phyloP scores from a whole-genome alignment of 1,140 invertebrate genomes.

The Drosophila subpulchrella region DNA sequence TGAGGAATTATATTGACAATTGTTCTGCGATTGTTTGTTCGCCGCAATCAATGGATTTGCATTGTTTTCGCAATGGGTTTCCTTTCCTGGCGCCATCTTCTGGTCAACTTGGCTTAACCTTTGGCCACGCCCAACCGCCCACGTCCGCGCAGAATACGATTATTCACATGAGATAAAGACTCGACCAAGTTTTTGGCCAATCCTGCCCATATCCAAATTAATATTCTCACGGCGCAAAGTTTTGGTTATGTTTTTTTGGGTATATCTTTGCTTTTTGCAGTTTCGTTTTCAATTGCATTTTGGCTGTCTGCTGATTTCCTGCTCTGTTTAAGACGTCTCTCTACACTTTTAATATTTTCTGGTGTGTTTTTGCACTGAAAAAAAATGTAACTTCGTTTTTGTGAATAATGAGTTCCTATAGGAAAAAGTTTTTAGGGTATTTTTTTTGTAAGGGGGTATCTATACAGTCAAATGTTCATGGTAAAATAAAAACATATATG shows the following conservation, averaged over 20 bases:
- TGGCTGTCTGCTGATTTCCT: constrained; percentile 56
- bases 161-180: constrained; percentile 60
- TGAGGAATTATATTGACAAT: constrained; percentile 38
- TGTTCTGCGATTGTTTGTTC: constrained; percentile 27
- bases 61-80: constrained; percentile 16
- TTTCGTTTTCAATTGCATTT: constrained; percentile 78
- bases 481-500: too few species aligned
- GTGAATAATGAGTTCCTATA: neutral
- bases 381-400: neutral
- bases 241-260: constrained; percentile 21
- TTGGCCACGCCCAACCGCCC: constrained; percentile 18
- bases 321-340: constrained; percentile 10
- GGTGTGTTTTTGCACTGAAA: constrained; percentile 4
- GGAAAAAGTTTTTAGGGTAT: too few species aligned
- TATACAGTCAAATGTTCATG: too few species aligned
- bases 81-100: constrained; percentile 23
- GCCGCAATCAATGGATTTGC: constrained; percentile 34
- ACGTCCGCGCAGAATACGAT: constrained; percentile 32
- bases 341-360: neutral
- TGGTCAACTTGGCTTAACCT: constrained; percentile 41
- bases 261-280: constrained; percentile 37
- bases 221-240: constrained; percentile 71
- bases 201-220: constrained; percentile 44
- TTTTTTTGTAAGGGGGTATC: too few species aligned
- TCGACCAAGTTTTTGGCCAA: constrained; percentile 28